Conservation (phyloP, 2,113 vertebrate species). For the Strigops habroptila region DNA sequence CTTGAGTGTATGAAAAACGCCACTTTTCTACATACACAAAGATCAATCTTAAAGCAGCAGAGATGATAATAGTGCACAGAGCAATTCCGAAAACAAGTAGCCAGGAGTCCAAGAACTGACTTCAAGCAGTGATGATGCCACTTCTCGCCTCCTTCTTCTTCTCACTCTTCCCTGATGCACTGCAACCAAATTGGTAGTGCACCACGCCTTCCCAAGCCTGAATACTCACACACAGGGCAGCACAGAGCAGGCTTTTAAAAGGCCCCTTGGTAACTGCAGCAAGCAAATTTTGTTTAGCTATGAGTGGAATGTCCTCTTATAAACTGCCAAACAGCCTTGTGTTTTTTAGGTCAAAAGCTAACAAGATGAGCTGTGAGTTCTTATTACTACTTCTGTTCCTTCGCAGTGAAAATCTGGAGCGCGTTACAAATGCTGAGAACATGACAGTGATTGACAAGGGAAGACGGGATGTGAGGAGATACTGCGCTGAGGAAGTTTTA, state of each 20-base stretch:
- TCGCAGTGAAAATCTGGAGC: background rate
- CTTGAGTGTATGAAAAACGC: background rate
- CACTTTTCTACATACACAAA: background rate
- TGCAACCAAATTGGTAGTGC: background rate
- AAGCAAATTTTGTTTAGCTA: background rate
- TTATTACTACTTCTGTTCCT: background rate
- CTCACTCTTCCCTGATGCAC: background rate
- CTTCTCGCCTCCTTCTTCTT: background rate
- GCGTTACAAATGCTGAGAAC: background rate
- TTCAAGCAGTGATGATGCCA: background rate
- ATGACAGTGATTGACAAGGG: slow-evolving; percentile 2
- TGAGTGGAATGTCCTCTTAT: background rate
- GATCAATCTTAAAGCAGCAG: background rate
- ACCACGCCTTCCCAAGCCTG: background rate
- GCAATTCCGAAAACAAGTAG: background rate
- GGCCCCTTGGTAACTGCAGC: background rate
- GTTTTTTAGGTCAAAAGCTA: background rate
- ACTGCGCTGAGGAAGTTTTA: background rate
- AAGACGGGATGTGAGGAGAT: background rate
- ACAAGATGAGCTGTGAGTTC: background rate
- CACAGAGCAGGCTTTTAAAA: background rate
- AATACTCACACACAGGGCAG: background rate
- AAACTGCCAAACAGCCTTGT: background rate
- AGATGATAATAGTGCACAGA: background rate
- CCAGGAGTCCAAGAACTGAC: background rate